A percentile compares a stretch with the other conserved stretches of the same genome.
Evolutionary conservation across 2,888 invertebrate genomes (phyloP).

Genomic region (Sminthurinus aureus): DNA sequence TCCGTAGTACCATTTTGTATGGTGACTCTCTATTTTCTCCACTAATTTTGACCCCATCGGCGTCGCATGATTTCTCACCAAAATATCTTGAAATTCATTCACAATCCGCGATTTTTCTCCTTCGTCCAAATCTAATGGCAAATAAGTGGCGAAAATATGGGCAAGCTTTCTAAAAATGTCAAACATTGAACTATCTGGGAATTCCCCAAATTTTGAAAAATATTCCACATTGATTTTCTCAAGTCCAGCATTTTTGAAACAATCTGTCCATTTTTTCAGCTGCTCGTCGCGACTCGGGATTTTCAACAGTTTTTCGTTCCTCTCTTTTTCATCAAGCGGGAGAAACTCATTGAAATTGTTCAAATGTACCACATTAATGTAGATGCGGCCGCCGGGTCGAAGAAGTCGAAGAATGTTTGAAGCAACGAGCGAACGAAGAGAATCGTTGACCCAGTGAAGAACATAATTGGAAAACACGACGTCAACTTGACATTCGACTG

Average conservation of each 20-base stretch:
- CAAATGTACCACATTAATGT: not conserved
- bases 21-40: not conserved
- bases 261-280: not conserved
- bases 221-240: not conserved
- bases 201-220: not conserved
- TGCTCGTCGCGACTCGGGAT: conserved; percentile 14
- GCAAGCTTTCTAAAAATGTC: not conserved
- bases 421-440: not conserved
- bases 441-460: conserved; percentile 21
- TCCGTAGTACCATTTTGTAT: too few species aligned
- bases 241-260: conserved; percentile 7
- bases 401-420: conserved; percentile 8
- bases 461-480: conserved; percentile 25
- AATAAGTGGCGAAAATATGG: too few species aligned
- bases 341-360: conserved; percentile 1
- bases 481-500: conserved; percentile 8
- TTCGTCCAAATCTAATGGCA: not conserved
- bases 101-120: not conserved
- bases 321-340: not conserved
- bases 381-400: conserved; percentile 4
- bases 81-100: not conserved
- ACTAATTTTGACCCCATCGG: not conserved
- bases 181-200: not conserved
- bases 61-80: not conserved
- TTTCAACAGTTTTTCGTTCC: not conserved